Evolutionary conservation across 35 echinoderm and acorn worm genomes (phyloP).

Genomic region (Apostichopus parvimensis): DNA sequence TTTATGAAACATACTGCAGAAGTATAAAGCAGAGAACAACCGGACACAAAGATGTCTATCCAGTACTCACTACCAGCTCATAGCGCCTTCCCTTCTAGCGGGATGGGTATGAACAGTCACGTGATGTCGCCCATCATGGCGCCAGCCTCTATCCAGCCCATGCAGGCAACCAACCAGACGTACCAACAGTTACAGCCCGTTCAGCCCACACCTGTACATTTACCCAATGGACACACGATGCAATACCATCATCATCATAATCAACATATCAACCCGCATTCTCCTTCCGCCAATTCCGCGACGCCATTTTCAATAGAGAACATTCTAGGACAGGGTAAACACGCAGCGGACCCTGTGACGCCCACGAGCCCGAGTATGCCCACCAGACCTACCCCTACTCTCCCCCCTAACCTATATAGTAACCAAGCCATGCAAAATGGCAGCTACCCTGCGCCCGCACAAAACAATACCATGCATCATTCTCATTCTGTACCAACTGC

Average conservation of each 20-base stretch:
- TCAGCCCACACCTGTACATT: constrained; percentile 51
- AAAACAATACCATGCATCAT: constrained; percentile 3
- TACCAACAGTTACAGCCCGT: constrained; percentile 53
- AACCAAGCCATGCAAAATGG: constrained; percentile 46
- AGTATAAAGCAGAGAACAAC: not conserved
- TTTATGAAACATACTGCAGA: too few species aligned
- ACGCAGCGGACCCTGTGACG: constrained; percentile 38
- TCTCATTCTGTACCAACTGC: not conserved
- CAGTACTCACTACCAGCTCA: constrained; percentile 56
- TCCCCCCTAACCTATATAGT: constrained; percentile 41
- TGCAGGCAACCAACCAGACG: constrained; percentile 44
- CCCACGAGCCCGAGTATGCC: constrained; percentile 53
- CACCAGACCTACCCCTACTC: constrained; percentile 39
- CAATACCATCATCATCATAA: constrained; percentile 34
- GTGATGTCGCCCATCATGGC: constrained; percentile 54
- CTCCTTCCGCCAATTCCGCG: constrained; percentile 36
- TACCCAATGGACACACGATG: constrained; percentile 53
- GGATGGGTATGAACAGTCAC: constrained; percentile 59
- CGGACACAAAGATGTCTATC: constrained; percentile 18
- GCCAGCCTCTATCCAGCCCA: constrained; percentile 14
- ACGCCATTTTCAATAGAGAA: constrained; percentile 57
- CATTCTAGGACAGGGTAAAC: constrained; percentile 49
- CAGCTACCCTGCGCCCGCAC: constrained; percentile 14
- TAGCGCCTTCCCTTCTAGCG: constrained; percentile 18
- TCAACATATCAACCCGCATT: constrained; percentile 43